A percentile compares a stretch with the other conserved stretches of the same genome.
Evolutionary conservation across 2,888 invertebrate genomes (phyloP).

Genomic region (Rhimphoctona megacephalus): DNA sequence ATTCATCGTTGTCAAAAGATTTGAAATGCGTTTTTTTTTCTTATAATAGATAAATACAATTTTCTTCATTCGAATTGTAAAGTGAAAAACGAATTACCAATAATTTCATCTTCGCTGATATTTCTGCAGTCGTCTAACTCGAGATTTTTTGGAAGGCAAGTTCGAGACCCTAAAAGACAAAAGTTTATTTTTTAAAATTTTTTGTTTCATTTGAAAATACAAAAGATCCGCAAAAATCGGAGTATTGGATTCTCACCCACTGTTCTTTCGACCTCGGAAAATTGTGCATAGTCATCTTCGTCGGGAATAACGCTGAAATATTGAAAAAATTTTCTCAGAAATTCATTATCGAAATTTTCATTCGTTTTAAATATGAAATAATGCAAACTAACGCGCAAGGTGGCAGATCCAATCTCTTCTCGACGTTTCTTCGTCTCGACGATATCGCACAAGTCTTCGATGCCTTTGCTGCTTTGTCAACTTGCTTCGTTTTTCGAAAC

Average conservation of each 20-base stretch:
- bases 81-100: neutral
- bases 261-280: neutral
- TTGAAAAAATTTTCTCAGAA: neutral
- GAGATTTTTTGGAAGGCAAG: constrained; percentile 47
- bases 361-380: neutral
- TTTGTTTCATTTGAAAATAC: neutral
- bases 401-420: constrained; percentile 68
- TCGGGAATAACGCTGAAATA: constrained; percentile 2
- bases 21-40: neutral
- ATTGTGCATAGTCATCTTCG: neutral
- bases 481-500: constrained; percentile 44
- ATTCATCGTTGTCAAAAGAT: neutral
- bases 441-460: constrained; percentile 59
- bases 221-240: neutral
- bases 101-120: neutral
- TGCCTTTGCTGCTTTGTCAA: neutral
- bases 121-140: neutral
- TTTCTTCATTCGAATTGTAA: neutral
- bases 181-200: neutral
- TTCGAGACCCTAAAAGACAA: constrained; percentile 40
- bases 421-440: constrained; percentile 66
- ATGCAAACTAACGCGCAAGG: constrained; percentile 67
- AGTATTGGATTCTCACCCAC: neutral
- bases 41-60: neutral
- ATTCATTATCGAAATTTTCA: too few relatives aligned